phyloP scores from a whole-genome alignment of 2,797 vertebrate genomes.

The Merluccius polli region DNA sequence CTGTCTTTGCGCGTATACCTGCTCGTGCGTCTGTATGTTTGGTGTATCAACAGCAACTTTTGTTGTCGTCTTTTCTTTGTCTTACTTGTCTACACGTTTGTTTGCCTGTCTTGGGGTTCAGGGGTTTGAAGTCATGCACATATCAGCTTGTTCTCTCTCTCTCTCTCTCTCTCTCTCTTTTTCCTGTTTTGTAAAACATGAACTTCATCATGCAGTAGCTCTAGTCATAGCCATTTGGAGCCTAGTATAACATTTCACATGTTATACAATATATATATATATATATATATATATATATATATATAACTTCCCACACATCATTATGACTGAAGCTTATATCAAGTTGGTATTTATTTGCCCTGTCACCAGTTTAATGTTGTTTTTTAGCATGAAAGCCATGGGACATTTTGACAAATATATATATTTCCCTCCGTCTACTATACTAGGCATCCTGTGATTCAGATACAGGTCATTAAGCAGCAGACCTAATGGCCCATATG shows the following conservation, averaged over 20 bases:
- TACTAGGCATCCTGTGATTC: not conserved
- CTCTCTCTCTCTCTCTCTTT: not conserved
- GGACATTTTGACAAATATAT: not conserved
- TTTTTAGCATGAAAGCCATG: not conserved
- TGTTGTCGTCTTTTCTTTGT: not conserved
- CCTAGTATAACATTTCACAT: not conserved
- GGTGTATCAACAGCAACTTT: not conserved
- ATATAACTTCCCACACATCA: not conserved
- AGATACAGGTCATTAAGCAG: not conserved
- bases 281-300: too few species aligned
- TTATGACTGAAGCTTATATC: not conserved
- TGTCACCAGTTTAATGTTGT: not conserved
- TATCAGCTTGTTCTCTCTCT: not conserved
- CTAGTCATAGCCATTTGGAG: not conserved
- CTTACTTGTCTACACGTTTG: not conserved
- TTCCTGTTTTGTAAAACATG: not conserved
- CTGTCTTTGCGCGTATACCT: not conserved
- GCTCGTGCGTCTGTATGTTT: slow-evolving; percentile 5
- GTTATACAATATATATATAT: not conserved
- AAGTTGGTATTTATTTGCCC: not conserved
- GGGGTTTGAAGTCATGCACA: not conserved
- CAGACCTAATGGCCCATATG: too few species aligned
- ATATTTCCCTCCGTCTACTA: not conserved
- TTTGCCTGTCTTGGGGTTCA: too few species aligned
- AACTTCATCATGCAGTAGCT: not conserved